Percentiles rank a stretch among this genome's conserved stretches.
Evolutionary conservation across 2,888 invertebrate genomes (phyloP).

Genomic region (Brachyptera putata): DNA sequence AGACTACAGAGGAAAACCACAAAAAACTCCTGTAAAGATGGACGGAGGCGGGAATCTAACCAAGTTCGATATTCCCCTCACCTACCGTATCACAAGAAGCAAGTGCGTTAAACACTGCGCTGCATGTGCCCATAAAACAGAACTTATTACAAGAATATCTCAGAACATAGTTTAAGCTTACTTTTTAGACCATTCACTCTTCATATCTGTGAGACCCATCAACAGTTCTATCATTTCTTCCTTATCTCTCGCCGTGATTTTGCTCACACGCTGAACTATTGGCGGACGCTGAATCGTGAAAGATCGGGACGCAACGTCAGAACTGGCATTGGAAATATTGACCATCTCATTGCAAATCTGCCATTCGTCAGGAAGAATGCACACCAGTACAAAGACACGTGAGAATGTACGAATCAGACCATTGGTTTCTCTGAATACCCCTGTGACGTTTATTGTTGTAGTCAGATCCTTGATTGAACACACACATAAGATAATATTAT

Average conservation of each 20-base stretch:
- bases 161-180: no score
- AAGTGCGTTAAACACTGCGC: no score
- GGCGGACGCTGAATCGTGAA: constrained; percentile 30
- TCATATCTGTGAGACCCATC: constrained; percentile 46
- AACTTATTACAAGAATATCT: no score
- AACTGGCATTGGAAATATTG: constrained; percentile 53
- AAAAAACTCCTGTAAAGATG: no score
- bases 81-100: no score
- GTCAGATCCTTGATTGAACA: not conserved
- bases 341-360: constrained; percentile 64
- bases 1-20: no score
- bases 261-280: not conserved
- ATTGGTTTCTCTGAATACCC: constrained; percentile 59
- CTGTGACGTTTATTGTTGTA: constrained; percentile 57
- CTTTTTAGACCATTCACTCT: constrained; percentile 45
- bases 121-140: no score
- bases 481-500: no score
- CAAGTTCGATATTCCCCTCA: no score
- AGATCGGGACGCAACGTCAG: constrained; percentile 41
- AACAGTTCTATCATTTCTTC: constrained; percentile 44
- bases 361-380: constrained; percentile 50
- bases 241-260: constrained; percentile 37
- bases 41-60: no score
- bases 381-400: constrained; percentile 54
- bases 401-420: constrained; percentile 45